phyloP scores from a whole-genome alignment of 2,888 invertebrate genomes.

The Podabrus alpinus region DNA sequence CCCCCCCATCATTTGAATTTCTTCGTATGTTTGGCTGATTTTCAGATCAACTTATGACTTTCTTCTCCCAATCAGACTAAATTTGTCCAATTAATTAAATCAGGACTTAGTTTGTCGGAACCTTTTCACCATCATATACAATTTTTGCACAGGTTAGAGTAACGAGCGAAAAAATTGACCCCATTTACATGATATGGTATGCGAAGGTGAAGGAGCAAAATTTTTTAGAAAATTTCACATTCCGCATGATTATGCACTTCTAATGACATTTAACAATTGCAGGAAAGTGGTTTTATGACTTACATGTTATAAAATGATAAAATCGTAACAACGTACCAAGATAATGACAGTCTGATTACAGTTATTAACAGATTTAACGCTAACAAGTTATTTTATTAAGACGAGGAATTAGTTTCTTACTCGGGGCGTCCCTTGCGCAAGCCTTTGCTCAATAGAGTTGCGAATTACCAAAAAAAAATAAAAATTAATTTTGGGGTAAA shows the following conservation, averaged over 20 bases:
- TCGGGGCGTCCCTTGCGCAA: not conserved
- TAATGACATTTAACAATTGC: not conserved
- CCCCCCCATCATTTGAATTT: no score
- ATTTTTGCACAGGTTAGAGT: no score
- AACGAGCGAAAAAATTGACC: not conserved
- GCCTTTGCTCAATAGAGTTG: not conserved
- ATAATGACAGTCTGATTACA: constrained; percentile 1
- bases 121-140: no score
- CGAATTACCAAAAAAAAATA: no score
- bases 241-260: not conserved
- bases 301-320: not conserved
- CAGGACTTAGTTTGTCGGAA: no score
- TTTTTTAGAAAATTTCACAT: not conserved
- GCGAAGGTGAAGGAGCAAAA: not conserved
- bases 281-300: not conserved
- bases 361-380: not conserved
- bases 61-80: no score
- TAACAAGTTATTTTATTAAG: not conserved
- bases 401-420: not conserved
- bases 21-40: no score
- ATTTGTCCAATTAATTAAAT: no score
- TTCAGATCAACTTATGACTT: no score
- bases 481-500: not conserved
- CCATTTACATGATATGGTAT: not conserved
- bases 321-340: not conserved